Evolutionary conservation across 2,888 invertebrate species (phyloP), one percentile per base, ranked within the genome.

Genomic region (Apamea sordens): DNA sequence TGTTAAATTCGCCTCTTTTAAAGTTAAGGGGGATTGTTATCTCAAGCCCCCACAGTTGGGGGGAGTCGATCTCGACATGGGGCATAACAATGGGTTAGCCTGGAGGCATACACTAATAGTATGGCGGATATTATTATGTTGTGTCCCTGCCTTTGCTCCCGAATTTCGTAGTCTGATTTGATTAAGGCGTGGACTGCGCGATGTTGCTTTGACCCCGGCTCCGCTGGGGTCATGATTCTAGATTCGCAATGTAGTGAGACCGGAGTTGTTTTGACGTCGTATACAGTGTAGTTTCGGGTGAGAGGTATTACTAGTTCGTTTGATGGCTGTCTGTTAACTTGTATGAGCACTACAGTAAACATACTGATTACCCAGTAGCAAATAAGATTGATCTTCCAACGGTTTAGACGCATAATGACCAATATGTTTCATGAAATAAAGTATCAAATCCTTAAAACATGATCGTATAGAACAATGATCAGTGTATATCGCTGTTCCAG

Each of bases 1-100:
- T 63, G 73, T 28, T 65, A 41, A 53, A 77, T n/a, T 41, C 44
- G 63, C 41, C 56, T 76, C 47, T 63, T 76, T 63, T 59, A n/a
- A 68, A 71, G 44, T 65, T n/a, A 69, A 64, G 44, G 50, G 76
- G 67, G 86, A 77, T 77, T 74, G 74, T 65, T 72, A 84, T 77
- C 82, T 85, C 24, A 18, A 53, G n/a, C 15, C 36, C 5, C 59
- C 69, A 3, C 7, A 15, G 61, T 59, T 70, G 18, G 28, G 56
- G 69, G 21, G 59, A 11, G 18, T 53, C 21, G 41, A 36, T 36
- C 75, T 32, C 76, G 70, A 74, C 76, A 68, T 71, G 63, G 85
- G 36, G 53, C 36, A 71, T 80, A 63, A 81, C 82, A 81, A 76
- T 71, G 56, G 15, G 41, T 67, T 56, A n/a, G 81, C 76, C 63